Evolutionary conservation across 2,888 invertebrate species (phyloP), one percentile per base, ranked within the genome.

Genomic region (Nesidiocoris tenuis): DNA sequence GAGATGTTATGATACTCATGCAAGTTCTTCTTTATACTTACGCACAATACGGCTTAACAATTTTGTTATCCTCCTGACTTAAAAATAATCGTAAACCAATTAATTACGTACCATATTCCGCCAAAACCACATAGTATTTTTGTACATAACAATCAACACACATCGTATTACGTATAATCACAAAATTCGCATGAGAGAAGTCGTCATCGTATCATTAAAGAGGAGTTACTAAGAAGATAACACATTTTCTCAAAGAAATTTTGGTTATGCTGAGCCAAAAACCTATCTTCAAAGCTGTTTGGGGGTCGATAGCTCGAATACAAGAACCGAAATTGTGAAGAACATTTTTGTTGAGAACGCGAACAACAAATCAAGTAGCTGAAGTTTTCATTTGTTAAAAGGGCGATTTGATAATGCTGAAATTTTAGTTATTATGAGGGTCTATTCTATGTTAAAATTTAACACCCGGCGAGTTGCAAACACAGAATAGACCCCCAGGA

Each of bases 21-120:
- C 56, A 67, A 59, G 19, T n/a, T 67, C 55, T 25, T 12, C 22
- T 54, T 54, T 19, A 67, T 67, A 67, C 67, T 67, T 67, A 67
- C 67, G 67, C 54, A 56, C 54, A 67, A 67, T 22, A 21, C 54
- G 12, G 39, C 12, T 3, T 39, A 39, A 39, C 39, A 39, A 39
- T 39, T 39, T 39, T 39, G 39, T 39, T 39, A 39, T 39, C 39
- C 39, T 39, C 12, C 39, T 12, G 39, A 39, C 39, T 39, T 39
- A 39, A 39, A 7, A 39, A n/a, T 39, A 7, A 39, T 39, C 12
- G 3, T 39, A 39, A 7, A 39, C 39, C n/a, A n/a, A n/a, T n/a
- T 39, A 39, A 39, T 65, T 65, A 65, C 65, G 65, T 65, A 65
- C 65, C 65, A 39, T 65, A 65, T 39, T 24, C 65, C 19, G 65